These are phyloP conservation scores for Atractosteus spatula DNA, from an alignment of 2,113 vertebrate species.

Conservation along the genomic window DNA sequence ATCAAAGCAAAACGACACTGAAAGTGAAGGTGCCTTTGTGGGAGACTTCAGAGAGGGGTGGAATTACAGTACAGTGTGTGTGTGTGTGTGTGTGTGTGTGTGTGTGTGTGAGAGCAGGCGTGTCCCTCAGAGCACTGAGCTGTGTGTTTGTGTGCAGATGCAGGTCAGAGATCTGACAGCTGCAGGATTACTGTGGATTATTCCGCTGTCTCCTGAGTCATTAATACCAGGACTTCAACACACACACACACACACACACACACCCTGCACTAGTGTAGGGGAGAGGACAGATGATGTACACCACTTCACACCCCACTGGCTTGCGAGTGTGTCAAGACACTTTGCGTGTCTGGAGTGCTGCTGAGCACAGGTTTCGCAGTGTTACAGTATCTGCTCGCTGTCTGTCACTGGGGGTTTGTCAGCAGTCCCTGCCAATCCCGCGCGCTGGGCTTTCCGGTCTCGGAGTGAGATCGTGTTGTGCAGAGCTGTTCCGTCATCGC, in stretches of 20 bases:
- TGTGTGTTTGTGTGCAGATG: conserved; percentile 12
- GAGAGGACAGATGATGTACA: too few relatives aligned
- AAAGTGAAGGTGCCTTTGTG: not conserved
- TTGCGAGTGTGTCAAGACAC: too few relatives aligned
- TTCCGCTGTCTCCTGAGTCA: not conserved
- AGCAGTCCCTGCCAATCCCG: too few relatives aligned
- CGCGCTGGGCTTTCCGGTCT: too few relatives aligned
- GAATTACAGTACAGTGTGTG: not conserved
- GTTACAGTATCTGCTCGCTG: too few relatives aligned
- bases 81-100: not conserved
- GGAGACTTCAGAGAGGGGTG: not conserved
- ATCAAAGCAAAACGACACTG: too few relatives aligned
- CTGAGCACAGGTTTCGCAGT: too few relatives aligned
- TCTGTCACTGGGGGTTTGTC: too few relatives aligned
- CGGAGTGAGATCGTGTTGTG: too few relatives aligned
- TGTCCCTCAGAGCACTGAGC: conserved; percentile 11
- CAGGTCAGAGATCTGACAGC: conserved; percentile 38
- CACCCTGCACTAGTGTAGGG: not conserved
- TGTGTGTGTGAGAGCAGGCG: not conserved
- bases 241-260: conserved; percentile 11
- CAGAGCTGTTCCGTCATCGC: too few relatives aligned
- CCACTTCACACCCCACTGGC: too few relatives aligned
- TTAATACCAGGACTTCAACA: conserved; percentile 11
- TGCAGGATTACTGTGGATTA: conserved; percentile 35
- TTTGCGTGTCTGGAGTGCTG: too few relatives aligned